These are phyloP conservation scores for Catharus bicknelli DNA, from an alignment of 2,113 vertebrate genomes.

Conservation along the genomic window DNA sequence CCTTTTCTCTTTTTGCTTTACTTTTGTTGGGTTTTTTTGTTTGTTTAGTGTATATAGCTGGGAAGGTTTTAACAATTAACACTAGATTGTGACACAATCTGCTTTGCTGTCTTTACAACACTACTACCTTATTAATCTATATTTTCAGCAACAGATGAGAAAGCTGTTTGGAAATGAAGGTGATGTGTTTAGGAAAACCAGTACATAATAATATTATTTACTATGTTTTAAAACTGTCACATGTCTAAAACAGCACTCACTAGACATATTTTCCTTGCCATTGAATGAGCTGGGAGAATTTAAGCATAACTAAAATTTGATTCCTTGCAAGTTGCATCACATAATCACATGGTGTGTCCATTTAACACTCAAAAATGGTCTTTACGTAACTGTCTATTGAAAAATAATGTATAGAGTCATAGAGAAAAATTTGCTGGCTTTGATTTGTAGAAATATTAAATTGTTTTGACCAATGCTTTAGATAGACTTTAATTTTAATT, in stretches of 20 bases:
- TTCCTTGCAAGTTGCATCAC: neutral
- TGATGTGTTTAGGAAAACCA: neutral
- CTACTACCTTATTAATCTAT: neutral
- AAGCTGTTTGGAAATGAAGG: neutral
- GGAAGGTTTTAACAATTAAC: neutral
- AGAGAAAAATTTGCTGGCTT: neutral
- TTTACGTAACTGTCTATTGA: neutral
- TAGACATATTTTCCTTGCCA: neutral
- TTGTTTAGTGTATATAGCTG: neutral
- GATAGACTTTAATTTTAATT: neutral
- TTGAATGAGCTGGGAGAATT: neutral
- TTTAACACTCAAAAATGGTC: neutral
- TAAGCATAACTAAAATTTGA: neutral
- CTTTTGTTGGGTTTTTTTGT: neutral
- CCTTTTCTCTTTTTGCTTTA: neutral
- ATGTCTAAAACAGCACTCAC: neutral
- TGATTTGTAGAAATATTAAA: neutral
- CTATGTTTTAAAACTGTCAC: neutral
- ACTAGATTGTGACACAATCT: neutral
- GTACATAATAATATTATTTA: neutral
- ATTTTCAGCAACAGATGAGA: neutral
- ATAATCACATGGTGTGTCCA: neutral
- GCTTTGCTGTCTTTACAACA: neutral
- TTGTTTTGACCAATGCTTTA: neutral
- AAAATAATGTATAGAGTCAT: neutral